A percentile compares a stretch with the other conserved stretches of the same genome.
These are phyloP conservation scores for Lordiphosa clarofinis DNA, from an alignment of 1,140 invertebrate species.

Conservation along the genomic window DNA sequence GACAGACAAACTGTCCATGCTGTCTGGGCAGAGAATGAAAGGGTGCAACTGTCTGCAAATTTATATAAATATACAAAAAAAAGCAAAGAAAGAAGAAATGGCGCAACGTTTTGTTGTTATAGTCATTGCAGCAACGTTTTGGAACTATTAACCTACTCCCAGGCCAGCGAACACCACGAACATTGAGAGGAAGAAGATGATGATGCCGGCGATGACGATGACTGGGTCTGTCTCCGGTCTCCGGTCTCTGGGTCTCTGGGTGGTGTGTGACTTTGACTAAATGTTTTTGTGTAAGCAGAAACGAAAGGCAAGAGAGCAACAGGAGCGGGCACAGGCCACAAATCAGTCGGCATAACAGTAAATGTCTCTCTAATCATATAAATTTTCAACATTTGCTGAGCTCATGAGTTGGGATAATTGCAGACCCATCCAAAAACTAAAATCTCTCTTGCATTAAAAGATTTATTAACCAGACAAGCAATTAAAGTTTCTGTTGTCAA, in stretches of 20 bases:
- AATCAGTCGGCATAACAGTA: slow-evolving; percentile 65
- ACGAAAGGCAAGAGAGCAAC: slow-evolving; percentile 39
- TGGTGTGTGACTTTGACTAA: slow-evolving; percentile 57
- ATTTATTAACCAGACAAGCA: slow-evolving; percentile 14
- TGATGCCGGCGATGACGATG: slow-evolving; percentile 35
- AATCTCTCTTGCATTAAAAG: background rate
- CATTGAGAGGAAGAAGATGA: slow-evolving; percentile 40
- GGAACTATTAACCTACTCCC: slow-evolving; percentile 73
- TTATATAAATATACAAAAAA: slow-evolving; percentile 19
- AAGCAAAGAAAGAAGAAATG: slow-evolving; percentile 47
- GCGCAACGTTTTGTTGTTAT: slow-evolving; percentile 60
- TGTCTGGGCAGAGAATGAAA: slow-evolving; percentile 49
- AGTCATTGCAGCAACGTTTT: slow-evolving; percentile 70
- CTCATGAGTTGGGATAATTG: slow-evolving; percentile 60
- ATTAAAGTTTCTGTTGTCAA: slow-evolving; percentile 9
- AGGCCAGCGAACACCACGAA: slow-evolving; percentile 56
- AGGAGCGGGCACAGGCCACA: slow-evolving; percentile 42
- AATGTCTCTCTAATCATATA: slow-evolving; percentile 64
- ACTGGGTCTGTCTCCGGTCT: slow-evolving; percentile 6
- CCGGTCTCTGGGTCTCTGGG: slow-evolving; percentile 6
- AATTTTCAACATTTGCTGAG: slow-evolving; percentile 25
- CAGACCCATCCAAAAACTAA: slow-evolving; percentile 15
- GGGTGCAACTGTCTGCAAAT: slow-evolving; percentile 56
- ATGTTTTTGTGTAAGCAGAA: slow-evolving; percentile 19
- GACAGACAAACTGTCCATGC: slow-evolving; percentile 29